These are phyloP conservation scores for Yponomeuta evonymella DNA, from an alignment of 2,888 invertebrate genomes.

Conservation along the genomic window DNA sequence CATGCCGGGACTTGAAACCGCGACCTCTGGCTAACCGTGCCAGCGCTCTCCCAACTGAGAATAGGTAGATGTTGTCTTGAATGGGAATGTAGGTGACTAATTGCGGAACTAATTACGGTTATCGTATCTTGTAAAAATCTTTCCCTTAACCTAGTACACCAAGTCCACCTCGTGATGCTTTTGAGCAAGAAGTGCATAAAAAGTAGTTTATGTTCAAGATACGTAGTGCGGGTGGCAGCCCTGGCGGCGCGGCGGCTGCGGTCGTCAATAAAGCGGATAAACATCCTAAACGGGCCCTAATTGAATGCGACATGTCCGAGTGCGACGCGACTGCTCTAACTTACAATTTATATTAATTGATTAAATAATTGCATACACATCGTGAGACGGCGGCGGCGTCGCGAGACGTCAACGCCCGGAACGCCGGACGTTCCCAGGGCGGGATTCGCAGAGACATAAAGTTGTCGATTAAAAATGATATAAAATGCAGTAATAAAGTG, in stretches of 20 bases:
- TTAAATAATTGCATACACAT: constrained; percentile 2
- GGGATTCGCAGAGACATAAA: constrained; percentile 10
- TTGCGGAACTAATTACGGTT: too few relatives aligned
- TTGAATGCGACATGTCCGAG: constrained; percentile 20
- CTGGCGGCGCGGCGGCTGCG: background rate
- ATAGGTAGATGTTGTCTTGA: too few relatives aligned
- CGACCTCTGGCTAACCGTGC: too few relatives aligned
- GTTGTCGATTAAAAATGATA: constrained; percentile 8
- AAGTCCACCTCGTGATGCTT: too few relatives aligned
- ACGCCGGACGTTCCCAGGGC: background rate
- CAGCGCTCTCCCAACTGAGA: too few relatives aligned
- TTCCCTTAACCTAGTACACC: too few relatives aligned
- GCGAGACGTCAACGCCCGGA: background rate
- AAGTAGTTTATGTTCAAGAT: too few relatives aligned
- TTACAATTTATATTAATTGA: constrained; percentile 4
- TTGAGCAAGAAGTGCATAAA: too few relatives aligned
- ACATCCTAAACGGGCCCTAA: constrained; percentile 23
- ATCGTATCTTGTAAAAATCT: too few relatives aligned
- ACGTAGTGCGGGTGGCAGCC: background rate
- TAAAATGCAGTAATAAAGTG: constrained; percentile 15
- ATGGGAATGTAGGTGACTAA: too few relatives aligned
- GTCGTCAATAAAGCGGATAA: constrained; percentile 7
- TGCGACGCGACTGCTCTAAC: constrained; percentile 10
- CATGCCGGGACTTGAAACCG: too few relatives aligned
- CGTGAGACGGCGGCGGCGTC: background rate